Evolutionary conservation across 2,797 vertebrate genomes (phyloP).

Genomic region (Strix occidentalis): DNA sequence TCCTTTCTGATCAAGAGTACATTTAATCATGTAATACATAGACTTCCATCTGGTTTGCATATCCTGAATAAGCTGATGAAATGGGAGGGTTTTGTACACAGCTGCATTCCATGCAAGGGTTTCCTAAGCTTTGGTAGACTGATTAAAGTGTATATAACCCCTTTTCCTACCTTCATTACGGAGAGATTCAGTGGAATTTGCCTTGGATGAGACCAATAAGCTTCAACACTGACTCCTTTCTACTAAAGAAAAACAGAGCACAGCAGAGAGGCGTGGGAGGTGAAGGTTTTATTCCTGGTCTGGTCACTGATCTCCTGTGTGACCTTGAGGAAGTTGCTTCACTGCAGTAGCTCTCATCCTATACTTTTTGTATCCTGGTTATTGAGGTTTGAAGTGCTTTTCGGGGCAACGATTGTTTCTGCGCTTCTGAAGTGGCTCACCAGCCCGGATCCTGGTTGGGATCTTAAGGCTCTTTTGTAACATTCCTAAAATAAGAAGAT

Average conservation of each 20-base stretch:
- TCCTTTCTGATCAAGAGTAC: neutral
- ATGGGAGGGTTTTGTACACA: neutral
- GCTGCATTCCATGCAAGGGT: neutral
- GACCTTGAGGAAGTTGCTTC: neutral
- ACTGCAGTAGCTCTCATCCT: neutral
- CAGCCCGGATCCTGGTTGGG: neutral
- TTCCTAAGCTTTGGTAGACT: neutral
- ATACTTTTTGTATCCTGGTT: neutral
- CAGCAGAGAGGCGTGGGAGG: neutral
- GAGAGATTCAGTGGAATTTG: neutral
- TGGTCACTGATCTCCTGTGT: neutral
- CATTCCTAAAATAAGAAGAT: neutral
- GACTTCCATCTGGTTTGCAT: neutral
- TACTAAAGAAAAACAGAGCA: neutral
- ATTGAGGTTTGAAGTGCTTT: neutral
- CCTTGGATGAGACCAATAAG: neutral
- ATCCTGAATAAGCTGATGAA: slow-evolving; percentile 1
- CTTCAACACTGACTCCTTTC: neutral
- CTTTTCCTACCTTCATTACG: neutral
- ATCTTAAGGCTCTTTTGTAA: neutral
- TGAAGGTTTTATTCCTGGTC: neutral
- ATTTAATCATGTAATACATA: neutral
- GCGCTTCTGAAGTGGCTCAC: neutral
- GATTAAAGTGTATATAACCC: neutral
- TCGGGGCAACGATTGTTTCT: neutral